Conservation (phyloP, 2,113 vertebrate species). For the Syngnathus scovelli region DNA sequence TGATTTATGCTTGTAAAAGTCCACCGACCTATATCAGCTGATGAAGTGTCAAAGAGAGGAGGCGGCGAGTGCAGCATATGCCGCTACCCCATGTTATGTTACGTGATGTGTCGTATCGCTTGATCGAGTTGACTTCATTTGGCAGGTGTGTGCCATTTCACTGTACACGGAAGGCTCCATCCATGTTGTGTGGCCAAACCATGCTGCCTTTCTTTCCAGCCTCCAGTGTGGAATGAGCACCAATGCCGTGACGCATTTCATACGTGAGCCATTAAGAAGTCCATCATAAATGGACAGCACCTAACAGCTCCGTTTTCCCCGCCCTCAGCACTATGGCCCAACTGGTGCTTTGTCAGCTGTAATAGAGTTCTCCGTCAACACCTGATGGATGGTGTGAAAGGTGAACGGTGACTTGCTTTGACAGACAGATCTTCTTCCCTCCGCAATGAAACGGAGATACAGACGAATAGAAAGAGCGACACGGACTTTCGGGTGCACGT, state of each 20-base stretch:
- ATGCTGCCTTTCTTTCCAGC: conserved; percentile 1
- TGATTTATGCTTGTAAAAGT: conserved; percentile 25
- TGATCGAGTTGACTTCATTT: neutral
- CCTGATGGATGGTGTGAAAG: conserved; percentile 26
- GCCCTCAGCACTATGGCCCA: conserved; percentile 12
- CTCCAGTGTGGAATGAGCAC: neutral
- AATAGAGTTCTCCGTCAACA: conserved; percentile 27
- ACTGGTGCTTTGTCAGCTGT: conserved; percentile 20
- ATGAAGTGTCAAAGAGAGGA: conserved; percentile 8
- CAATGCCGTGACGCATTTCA: neutral
- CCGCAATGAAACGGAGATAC: conserved; percentile 3
- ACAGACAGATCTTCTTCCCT: neutral
- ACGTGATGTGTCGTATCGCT: neutral
- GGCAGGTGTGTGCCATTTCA: no score
- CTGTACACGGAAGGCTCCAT: neutral
- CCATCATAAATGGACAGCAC: conserved; percentile 22
- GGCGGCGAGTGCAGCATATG: neutral
- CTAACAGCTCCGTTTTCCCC: conserved; percentile 20
- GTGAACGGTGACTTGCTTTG: conserved; percentile 2
- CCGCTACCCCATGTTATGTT: neutral
- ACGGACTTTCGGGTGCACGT: neutral
- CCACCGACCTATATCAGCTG: conserved; percentile 22
- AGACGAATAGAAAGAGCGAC: neutral
- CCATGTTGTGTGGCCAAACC: neutral
- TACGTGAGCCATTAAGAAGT: conserved; percentile 20